Base-by-base conservation (phyloP, 2,797 vertebrate species). In the Gymnopithys bicolor region DNA sequence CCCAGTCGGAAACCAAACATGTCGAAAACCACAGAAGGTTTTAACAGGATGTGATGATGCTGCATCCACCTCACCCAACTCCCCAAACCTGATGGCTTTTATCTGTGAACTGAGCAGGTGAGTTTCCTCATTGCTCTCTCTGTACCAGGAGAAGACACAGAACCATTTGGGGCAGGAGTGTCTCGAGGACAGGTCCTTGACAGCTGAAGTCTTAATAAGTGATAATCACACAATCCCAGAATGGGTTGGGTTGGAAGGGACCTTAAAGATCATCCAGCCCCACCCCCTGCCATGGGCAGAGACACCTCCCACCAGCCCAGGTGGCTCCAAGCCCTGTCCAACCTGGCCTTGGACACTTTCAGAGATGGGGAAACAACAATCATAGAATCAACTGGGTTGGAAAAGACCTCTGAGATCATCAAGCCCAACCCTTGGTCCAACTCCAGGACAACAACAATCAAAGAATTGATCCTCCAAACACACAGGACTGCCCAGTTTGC, bases 41-140 rank as follows among this genome's bases (percentile, higher is more conserved):
- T 32, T 13, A 14, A 59, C 0, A 21, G 73, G 79, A 41, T 5
- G 27, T 2, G 14, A 25, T 8, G 53, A 46, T 5, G 37, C 27
- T 68, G 10, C 4, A 37, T 9, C 79, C n/a, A 13, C n/a, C 16
- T 27, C 25, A 73, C 7, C 63, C 64, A 68, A 3, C 7, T 19
- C 33, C 59, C 63, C 10, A 3, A 35, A 27, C 9, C 5, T 0
- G 30, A 7, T 0, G 16, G 27, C 41, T 59, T 46, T 22, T 5
- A 8, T 4, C 19, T 11, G 22, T 2, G 28, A 70, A 11, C 43
- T 10, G 32, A 66, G 62, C 66, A 51, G 45, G 19, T 19, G 74
- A 7, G 7, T 15, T 9, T 67, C 33, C 17, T 25, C 49, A 63
- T 7, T 11, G 41, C 41, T 45, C 22, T 28, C 52, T 17, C 4